Base-by-base conservation (phyloP, 1,140 invertebrate species). In the Drosophila eugracilis region DNA sequence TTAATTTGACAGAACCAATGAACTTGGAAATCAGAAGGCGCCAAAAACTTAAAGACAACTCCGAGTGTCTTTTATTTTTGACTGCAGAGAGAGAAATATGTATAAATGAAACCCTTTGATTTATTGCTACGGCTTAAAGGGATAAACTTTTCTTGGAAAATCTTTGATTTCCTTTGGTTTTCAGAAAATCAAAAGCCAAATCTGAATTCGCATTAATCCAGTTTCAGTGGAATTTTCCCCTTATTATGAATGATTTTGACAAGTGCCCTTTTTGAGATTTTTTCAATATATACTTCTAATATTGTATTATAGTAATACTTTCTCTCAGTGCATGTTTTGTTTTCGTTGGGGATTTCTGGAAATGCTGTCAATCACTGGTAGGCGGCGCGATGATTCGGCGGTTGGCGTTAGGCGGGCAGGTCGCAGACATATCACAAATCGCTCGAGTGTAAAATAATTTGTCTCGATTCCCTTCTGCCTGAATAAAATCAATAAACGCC, bases 371-470 rank as follows among this genome's bases (percentile, higher is more conserved):
- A 75, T 84, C 78, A 63, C 17, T 39, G 62, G 59, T 34, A 41
- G 58, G 19, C 30, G 52, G 41, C 54, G 50, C 60, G 39, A 19
- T 45, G 55, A 54, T 52, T 49, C 44, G 45, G 36, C 71, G 32
- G 26, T 44, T 26, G 54, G 39, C 26, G 37, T n/a, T 14, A n/a
- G 39, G 60, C 49, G 71, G 66, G 41, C 54, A 48, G 65, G 59
- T 75, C 63, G 59, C 60, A 86, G 78, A 88, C 83, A 65, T 86
- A 77, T 88, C 70, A 67, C 78, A 83, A 78, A 59, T 65, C 71
- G 70, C 39, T 88, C 53, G 58, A 73, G 78, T 86, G 78, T 83
- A 70, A 88, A 78, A 83, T 88, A 88, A 86, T 88, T 83, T 86
- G 83, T 78, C 78, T 86, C 83, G 83, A 65, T 76, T 76, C 74